Conservation (phyloP, 2,888 invertebrate genomes). For the Agrotis puta region DNA sequence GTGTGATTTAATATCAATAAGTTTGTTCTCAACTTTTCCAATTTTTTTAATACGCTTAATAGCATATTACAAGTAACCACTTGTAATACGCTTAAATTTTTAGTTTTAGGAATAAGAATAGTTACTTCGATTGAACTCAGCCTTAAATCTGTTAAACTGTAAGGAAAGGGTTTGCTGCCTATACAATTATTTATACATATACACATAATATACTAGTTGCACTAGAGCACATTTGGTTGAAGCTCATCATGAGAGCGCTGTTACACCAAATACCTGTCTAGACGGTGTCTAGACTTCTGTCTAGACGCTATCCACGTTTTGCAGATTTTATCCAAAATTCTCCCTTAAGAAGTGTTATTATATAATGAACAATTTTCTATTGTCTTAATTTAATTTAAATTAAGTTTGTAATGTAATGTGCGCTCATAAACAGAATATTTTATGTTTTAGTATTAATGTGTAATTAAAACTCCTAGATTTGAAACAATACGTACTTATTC, state of each 20-base stretch:
- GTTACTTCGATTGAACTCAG: neutral
- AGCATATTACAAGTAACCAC: neutral
- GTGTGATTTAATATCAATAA: conserved; percentile 49
- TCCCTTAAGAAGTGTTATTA: conserved; percentile 65
- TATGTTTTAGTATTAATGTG: neutral
- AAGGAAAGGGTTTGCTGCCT: conserved; percentile 57
- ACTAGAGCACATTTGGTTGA: conserved; percentile 78
- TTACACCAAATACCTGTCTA: conserved; percentile 89
- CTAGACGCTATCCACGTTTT: conserved; percentile 87
- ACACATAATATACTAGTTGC: conserved; percentile 68
- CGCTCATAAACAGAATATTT: neutral
- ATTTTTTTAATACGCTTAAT: no score
- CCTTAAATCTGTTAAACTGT: conserved; percentile 3
- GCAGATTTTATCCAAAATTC: conserved; percentile 74
- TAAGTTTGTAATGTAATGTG: neutral
- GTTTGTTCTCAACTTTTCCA: conserved; percentile 24
- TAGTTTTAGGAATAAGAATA: neutral
- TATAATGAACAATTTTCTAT: conserved; percentile 56
- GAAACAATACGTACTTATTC: conserved; percentile 37
- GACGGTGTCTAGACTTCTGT: conserved; percentile 88
- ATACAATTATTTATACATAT: no score
- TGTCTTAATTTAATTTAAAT: conserved; percentile 20
- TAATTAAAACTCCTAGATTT: conserved; percentile 6
- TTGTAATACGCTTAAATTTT: neutral
- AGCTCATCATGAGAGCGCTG: conserved; percentile 83